A percentile compares a stretch with the other conserved stretches of the same genome.
phyloP scores from a whole-genome alignment of 1,140 invertebrate genomes.

The Pteromalus puparum region DNA sequence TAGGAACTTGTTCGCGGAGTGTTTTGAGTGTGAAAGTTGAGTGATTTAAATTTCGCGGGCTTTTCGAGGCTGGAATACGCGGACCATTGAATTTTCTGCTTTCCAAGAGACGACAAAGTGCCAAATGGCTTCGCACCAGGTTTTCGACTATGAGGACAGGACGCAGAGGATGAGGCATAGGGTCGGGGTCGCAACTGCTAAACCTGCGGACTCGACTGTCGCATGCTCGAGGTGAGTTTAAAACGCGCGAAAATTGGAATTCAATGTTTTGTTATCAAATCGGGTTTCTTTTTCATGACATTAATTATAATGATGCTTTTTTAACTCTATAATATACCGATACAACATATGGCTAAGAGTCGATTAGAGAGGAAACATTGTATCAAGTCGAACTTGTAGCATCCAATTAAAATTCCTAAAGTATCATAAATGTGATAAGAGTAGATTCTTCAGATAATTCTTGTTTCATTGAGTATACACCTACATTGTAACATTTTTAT shows the following conservation, averaged over 20 bases:
- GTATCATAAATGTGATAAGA: too few species aligned
- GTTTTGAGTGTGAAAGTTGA: not conserved
- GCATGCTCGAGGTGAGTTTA: conserved; percentile 69
- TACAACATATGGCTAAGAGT: too few species aligned
- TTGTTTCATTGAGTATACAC: not conserved
- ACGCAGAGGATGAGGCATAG: conserved; percentile 68
- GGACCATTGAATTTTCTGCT: not conserved
- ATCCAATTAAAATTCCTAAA: too few species aligned
- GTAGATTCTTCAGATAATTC: too few species aligned
- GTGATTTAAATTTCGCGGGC: not conserved
- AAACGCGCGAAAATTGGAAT: too few species aligned
- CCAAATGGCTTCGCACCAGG: conserved; percentile 67
- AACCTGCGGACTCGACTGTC: conserved; percentile 68
- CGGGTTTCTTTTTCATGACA: too few species aligned
- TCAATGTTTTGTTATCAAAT: too few species aligned
- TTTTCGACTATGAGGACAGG: conserved; percentile 70
- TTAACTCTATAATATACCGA: too few species aligned
- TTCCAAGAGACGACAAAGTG: too few species aligned
- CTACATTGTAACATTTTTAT: too few species aligned
- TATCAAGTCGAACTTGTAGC: too few species aligned
- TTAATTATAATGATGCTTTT: conserved; percentile 26
- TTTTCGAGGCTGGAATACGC: not conserved
- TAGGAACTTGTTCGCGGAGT: not conserved
- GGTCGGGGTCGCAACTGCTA: conserved; percentile 61
- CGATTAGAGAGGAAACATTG: too few species aligned